Evolutionary conservation across 2,888 invertebrate genomes (phyloP).

Genomic region (Saturnia japonica): DNA sequence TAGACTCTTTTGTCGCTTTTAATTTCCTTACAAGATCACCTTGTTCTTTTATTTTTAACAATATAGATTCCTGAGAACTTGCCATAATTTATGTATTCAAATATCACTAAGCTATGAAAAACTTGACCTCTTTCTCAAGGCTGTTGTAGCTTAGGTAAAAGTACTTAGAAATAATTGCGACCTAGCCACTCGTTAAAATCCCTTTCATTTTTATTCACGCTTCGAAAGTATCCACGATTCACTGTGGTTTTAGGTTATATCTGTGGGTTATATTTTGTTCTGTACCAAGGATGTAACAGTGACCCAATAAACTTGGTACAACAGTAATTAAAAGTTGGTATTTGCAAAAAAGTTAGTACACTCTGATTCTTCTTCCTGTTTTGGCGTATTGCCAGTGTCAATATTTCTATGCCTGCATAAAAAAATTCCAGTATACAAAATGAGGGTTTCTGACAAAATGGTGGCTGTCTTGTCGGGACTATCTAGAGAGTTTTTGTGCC

Average conservation of each 20-base stretch:
- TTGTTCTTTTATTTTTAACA: constrained; percentile 82
- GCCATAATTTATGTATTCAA: constrained; percentile 51
- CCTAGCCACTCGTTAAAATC: constrained; percentile 50
- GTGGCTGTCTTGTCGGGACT: too few relatives aligned
- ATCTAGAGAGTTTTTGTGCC: too few relatives aligned
- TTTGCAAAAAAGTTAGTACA: too few relatives aligned
- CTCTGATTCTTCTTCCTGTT: too few relatives aligned
- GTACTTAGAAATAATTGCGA: constrained; percentile 54
- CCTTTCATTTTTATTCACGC: constrained; percentile 58
- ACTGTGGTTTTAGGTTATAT: constrained; percentile 24
- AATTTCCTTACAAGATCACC: constrained; percentile 91
- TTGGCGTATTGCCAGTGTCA: too few relatives aligned
- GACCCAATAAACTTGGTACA: too few relatives aligned
- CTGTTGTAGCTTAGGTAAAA: constrained; percentile 49
- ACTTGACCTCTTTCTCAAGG: constrained; percentile 45
- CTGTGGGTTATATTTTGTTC: constrained; percentile 22
- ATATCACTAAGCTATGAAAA: constrained; percentile 31
- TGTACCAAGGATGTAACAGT: too few relatives aligned
- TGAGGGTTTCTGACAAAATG: too few relatives aligned
- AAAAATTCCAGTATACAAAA: too few relatives aligned
- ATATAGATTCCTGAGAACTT: constrained; percentile 60
- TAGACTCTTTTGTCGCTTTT: constrained; percentile 90
- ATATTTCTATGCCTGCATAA: too few relatives aligned
- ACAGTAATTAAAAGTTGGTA: too few relatives aligned
- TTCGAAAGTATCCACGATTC: constrained; percentile 16